Evolutionary conservation across 2,888 invertebrate species (phyloP).

Genomic region (Pammene aurita): DNA sequence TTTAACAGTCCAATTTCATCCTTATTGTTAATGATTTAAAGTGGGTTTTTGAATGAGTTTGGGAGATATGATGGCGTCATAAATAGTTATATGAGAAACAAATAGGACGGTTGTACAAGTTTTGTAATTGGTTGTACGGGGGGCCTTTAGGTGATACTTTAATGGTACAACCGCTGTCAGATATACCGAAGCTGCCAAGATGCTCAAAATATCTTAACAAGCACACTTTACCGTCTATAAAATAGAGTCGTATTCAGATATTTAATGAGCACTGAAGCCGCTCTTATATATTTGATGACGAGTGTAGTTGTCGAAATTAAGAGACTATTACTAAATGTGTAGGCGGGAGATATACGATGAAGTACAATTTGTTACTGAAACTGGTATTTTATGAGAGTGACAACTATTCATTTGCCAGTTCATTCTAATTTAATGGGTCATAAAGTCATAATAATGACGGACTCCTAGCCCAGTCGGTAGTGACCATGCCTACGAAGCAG

Average conservation of each 20-base stretch:
- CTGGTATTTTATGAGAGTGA: not conserved
- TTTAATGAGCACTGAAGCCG: too few species aligned
- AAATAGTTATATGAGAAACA: constrained; percentile 24
- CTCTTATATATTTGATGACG: too few species aligned
- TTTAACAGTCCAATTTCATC: not conserved
- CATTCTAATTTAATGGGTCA: too few species aligned
- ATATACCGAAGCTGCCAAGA: too few species aligned
- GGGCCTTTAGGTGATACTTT: constrained; percentile 6
- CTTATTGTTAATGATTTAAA: not conserved
- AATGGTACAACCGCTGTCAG: not conserved
- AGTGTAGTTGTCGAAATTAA: constrained; percentile 2
- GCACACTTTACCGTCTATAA: too few species aligned
- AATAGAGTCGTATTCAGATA: too few species aligned
- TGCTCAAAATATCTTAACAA: too few species aligned
- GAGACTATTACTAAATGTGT: not conserved
- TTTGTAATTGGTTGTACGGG: constrained; percentile 24
- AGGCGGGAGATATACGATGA: not conserved
- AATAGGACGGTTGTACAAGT: constrained; percentile 13
- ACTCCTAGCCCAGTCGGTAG: too few species aligned
- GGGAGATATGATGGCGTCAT: not conserved
- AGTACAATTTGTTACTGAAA: not conserved
- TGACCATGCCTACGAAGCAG: too few species aligned
- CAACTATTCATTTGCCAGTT: too few species aligned
- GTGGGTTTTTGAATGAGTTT: not conserved
- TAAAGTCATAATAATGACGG: too few species aligned